Evolutionary conservation across 2,113 vertebrate species (phyloP).

Genomic region (Poecile atricapillus): DNA sequence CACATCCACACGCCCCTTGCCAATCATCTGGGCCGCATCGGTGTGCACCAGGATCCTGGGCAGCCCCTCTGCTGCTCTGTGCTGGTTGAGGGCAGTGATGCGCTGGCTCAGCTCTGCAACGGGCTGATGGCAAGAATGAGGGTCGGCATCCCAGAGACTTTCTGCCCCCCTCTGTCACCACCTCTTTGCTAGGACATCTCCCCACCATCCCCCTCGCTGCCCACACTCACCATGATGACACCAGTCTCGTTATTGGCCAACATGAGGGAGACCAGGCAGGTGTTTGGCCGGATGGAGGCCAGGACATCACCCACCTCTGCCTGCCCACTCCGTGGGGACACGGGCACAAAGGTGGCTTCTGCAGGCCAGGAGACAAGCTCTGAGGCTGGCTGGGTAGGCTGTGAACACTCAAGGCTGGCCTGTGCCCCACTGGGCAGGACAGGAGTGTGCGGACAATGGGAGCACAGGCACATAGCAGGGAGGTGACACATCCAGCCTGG

Average conservation of each 20-base stretch:
- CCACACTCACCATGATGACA: constrained; percentile 86
- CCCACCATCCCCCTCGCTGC: accelerated
- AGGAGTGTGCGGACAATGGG: background rate
- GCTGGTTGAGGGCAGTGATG: constrained; percentile 72
- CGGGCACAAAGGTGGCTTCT: constrained; percentile 86
- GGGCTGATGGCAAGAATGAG: constrained; percentile 68
- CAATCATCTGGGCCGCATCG: constrained; percentile 90
- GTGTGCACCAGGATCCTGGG: constrained; percentile 85
- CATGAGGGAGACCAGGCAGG: constrained; percentile 92
- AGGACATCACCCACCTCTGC: constrained; percentile 85
- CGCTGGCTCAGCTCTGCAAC: constrained; percentile 80
- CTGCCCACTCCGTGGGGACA: constrained; percentile 78
- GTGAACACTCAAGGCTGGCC: accelerated
- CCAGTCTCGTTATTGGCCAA: constrained; percentile 97
- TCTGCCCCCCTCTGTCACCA: accelerated
- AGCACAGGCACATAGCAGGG: background rate
- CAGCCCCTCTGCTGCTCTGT: background rate
- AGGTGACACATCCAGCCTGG: background rate
- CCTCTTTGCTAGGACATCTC: accelerated
- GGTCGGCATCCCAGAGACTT: background rate
- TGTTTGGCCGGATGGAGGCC: constrained; percentile 80
- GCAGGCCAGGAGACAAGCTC: background rate
- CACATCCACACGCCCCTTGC: constrained; percentile 85
- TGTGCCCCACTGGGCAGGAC: accelerated
- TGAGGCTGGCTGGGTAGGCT: background rate